These are phyloP conservation scores for Ictalurus punctatus DNA, from an alignment of 2,113 vertebrate species.

Conservation along the genomic window DNA sequence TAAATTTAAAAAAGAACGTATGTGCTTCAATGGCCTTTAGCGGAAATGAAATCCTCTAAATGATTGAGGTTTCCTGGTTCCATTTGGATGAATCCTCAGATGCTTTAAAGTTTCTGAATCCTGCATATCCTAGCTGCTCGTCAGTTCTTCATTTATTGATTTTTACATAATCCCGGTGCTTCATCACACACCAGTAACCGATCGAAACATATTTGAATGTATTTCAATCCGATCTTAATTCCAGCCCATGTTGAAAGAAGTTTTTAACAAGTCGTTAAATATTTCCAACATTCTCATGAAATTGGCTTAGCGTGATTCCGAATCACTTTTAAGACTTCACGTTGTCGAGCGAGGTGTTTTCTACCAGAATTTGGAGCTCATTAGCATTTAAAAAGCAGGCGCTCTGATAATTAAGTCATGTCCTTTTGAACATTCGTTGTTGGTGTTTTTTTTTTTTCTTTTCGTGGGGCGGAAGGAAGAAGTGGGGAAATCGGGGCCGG, in stretches of 20 bases:
- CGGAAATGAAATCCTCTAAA: slow-evolving; percentile 16
- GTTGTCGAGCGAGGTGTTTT: slow-evolving; percentile 30
- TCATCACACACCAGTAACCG: not conserved
- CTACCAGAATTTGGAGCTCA: slow-evolving; percentile 47
- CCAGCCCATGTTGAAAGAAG: not conserved
- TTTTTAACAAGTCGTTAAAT: not conserved
- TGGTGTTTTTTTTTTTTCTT: slow-evolving; percentile 12
- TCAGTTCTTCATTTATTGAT: not conserved
- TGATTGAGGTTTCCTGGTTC: not conserved
- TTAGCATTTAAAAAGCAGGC: slow-evolving; percentile 54
- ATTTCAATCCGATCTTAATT: not conserved
- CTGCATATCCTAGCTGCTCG: not conserved
- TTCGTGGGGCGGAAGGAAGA: slow-evolving; percentile 4
- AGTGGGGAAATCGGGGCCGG: slow-evolving; percentile 21
- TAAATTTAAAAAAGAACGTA: not conserved
- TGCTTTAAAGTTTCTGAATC: not conserved
- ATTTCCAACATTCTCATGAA: not conserved
- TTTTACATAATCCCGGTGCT: not conserved
- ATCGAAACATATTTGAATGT: not conserved
- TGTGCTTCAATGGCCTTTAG: slow-evolving; percentile 18
- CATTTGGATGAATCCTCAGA: not conserved
- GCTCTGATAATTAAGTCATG: slow-evolving; percentile 49
- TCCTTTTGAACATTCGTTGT: slow-evolving; percentile 44
- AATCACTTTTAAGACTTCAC: not conserved
- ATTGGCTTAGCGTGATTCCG: not conserved